Percentiles rank a stretch among this genome's conserved stretches.
phyloP scores from a whole-genome alignment of 2,797 vertebrate species.

The Eulemur coronatus region DNA sequence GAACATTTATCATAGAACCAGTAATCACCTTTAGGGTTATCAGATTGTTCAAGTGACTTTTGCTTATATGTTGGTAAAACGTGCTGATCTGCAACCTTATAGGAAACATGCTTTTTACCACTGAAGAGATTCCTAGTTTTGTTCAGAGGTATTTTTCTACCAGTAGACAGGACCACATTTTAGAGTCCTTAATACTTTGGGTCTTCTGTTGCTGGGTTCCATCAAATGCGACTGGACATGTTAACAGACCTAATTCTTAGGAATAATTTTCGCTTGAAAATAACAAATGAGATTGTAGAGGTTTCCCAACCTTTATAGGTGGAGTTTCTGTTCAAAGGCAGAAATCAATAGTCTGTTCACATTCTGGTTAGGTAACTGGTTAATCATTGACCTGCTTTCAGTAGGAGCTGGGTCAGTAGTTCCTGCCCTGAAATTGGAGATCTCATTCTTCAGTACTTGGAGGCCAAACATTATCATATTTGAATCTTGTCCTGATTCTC shows the following conservation, averaged over 20 bases:
- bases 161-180: background rate
- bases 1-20: background rate
- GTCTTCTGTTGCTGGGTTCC: background rate
- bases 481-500: background rate
- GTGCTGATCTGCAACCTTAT: background rate
- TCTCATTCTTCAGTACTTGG: background rate
- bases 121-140: background rate
- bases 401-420: too few species aligned
- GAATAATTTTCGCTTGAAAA: background rate
- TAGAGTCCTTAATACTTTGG: background rate
- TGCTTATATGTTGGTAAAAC: background rate
- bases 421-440: background rate
- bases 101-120: background rate
- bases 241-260: background rate
- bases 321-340: background rate
- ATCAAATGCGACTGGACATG: background rate
- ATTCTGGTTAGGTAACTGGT: background rate
- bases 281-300: background rate
- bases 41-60: background rate
- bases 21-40: background rate
- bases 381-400: background rate
- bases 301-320: background rate
- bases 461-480: background rate
- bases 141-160: background rate
- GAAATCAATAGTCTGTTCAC: background rate